Base-by-base conservation (phyloP, 2,888 invertebrate genomes). In the Melinaea menophilus region DNA sequence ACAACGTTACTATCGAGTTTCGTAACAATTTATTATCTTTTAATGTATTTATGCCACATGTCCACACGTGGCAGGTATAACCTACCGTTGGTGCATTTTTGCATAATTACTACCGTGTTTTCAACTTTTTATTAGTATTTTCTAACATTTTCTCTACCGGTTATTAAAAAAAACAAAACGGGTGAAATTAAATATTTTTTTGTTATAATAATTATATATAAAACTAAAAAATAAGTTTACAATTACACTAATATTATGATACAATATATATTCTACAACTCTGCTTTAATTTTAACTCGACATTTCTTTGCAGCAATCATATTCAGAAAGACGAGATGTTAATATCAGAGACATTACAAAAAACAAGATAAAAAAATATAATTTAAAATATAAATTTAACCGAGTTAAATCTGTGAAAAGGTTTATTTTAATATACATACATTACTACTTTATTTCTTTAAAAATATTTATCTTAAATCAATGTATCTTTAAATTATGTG, bases 1-100 rank as follows among this genome's bases (percentile, higher is more conserved):
- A 57, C 47, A 58, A 59, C 51, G 61, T 58, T 61, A 59, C 61
- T 56, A 60, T 63, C 63, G 63, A 62, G 60, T 67, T 70, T 64
- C 65, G 58, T 59, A 68, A 70, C 64, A 64, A 62, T 62, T 61
- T 65, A 63, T 68, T 62, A 63, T 63, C 59, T 63, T 59, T 59
- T 59, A 51, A 59, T 59, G 56, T 63, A 70, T 68, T 58, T 55
- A 62, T 67, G 63, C 63, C 62, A 63, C 63, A 65, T 69, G 63
- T 45, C 61, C 61, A 59, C 64, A 66, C 59, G 35, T 55, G 51
- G 12, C 51, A 37, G 37, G 41, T 55, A 35, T 58, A 48, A 47
- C 48, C 3, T 9, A 41, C 41, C 3, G 41, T 2, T 7, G 34
- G 34, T 9, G 48, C 12, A 48, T 48, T 48, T 48, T 35, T 51